Percentiles rank a stretch among this genome's conserved stretches.
Conservation (phyloP, 2,113 vertebrate species). For the Regulus satrapa region DNA sequence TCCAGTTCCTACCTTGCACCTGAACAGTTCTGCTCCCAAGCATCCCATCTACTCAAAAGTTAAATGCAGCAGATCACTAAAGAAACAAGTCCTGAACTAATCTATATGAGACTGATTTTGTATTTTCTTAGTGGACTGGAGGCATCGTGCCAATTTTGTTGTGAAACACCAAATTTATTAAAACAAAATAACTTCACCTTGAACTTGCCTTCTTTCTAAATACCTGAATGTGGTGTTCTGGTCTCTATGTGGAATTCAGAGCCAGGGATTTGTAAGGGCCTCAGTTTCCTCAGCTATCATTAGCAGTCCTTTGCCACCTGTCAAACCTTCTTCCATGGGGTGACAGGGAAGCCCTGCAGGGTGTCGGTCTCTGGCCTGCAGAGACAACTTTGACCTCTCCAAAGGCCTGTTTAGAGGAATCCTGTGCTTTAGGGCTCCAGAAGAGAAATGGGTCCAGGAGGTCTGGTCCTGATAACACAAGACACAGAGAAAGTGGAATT, state of each 20-base stretch:
- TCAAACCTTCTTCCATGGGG: background rate
- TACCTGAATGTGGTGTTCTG: rapidly evolving
- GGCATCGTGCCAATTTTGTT: background rate
- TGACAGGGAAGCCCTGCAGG: background rate
- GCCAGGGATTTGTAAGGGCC: background rate
- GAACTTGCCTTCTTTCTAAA: background rate
- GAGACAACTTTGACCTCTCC: background rate
- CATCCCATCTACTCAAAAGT: background rate
- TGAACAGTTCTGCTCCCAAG: background rate
- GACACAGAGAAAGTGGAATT: background rate
- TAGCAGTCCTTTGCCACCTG: background rate
- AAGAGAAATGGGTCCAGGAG: background rate
- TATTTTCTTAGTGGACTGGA: background rate
- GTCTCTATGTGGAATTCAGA: background rate
- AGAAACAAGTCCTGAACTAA: background rate
- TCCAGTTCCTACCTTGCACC: background rate
- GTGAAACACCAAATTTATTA: background rate
- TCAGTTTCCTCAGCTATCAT: background rate
- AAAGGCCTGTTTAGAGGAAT: rapidly evolving
- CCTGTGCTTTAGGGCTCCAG: background rate
- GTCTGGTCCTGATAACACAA: background rate
- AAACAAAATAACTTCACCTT: background rate
- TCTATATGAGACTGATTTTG: background rate
- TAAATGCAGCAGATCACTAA: background rate
- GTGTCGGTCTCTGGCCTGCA: background rate